phyloP scores from a whole-genome alignment of 2,797 vertebrate species.

The Sebastes vulpes region DNA sequence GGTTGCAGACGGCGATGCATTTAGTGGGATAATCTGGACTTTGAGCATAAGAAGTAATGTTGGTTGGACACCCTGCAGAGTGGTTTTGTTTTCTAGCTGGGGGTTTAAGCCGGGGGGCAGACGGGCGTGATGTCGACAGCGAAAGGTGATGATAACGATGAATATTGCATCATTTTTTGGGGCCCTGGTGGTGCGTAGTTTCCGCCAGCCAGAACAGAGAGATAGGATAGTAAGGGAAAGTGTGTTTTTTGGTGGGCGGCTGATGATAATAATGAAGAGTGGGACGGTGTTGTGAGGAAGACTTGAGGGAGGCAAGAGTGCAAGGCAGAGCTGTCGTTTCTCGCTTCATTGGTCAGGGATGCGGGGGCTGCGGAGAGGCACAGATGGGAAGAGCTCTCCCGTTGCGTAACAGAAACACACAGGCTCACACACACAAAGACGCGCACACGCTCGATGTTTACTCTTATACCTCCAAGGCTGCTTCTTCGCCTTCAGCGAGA shows the following conservation, averaged over 20 bases:
- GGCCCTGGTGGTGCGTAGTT: neutral
- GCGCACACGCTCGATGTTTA: conserved; percentile 47
- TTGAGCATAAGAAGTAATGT: conserved; percentile 53
- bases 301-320: conserved; percentile 68
- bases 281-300: conserved; percentile 64
- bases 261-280: conserved; percentile 62
- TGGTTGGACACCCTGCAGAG: conserved; percentile 62
- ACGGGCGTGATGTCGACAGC: conserved; percentile 17
- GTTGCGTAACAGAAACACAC: conserved; percentile 79
- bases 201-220: neutral
- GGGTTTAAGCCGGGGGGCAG: conserved; percentile 46
- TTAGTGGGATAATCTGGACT: conserved; percentile 74
- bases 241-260: conserved; percentile 16
- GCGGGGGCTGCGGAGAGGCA: conserved; percentile 78
- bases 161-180: conserved; percentile 12
- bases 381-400: conserved; percentile 85
- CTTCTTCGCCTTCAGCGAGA: conserved; percentile 32
- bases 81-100: conserved; percentile 32
- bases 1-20: conserved; percentile 41
- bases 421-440: conserved; percentile 48
- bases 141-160: conserved; percentile 7
- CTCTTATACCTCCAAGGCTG: conserved; percentile 47
- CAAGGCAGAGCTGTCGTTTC: conserved; percentile 79
- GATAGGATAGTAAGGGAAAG: neutral
- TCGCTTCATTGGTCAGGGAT: conserved; percentile 79